Evolutionary conservation across 1,140 invertebrate genomes (phyloP).

Genomic region (Panagrolaimus sp.): DNA sequence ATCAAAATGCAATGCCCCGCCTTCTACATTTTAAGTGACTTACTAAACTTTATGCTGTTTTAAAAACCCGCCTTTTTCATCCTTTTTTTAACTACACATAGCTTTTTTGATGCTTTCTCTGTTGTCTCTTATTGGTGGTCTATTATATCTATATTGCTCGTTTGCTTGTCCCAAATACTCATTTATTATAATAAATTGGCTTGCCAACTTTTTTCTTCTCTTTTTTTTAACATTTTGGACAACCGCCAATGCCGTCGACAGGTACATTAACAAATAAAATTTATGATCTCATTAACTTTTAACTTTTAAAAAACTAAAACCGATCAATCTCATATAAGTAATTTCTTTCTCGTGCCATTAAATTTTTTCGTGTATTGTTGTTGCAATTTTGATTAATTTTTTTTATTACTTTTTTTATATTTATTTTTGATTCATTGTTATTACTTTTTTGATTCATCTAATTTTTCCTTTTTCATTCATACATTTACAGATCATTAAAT

Average conservation of each 20-base stretch:
- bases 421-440: background rate
- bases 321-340: no score
- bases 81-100: no score
- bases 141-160: background rate
- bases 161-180: constrained; percentile 14
- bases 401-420: background rate
- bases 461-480: no score
- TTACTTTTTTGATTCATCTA: no score
- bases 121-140: constrained; percentile 8
- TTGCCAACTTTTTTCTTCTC: background rate
- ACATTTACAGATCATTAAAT: background rate
- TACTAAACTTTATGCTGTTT: no score
- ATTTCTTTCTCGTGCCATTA: no score
- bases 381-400: constrained; percentile 1
- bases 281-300: background rate
- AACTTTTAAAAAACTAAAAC: no score
- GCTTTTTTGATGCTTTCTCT: no score
- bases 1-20: no score
- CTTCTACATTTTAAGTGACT: no score
- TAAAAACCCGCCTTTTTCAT: no score
- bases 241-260: constrained; percentile 12
- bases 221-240: background rate
- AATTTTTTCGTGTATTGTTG: background rate
- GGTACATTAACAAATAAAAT: constrained; percentile 8
- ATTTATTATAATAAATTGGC: constrained; percentile 16